These are phyloP conservation scores for Cossypha niveicapilla DNA, from an alignment of 2,797 vertebrate species.

Conservation along the genomic window DNA sequence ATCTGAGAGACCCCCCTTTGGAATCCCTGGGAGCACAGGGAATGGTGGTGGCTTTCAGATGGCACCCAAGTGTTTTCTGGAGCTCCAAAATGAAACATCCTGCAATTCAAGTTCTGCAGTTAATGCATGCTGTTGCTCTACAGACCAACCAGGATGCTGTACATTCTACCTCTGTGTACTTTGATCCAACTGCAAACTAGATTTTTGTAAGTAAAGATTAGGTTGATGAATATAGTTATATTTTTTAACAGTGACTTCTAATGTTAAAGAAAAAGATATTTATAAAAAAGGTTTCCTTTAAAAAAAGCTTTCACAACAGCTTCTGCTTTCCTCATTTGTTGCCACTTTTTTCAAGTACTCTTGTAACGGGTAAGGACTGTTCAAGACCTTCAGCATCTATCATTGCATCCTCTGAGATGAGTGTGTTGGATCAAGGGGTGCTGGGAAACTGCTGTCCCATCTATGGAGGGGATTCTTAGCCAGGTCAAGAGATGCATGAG, in stretches of 20 bases:
- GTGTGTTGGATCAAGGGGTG: rapidly evolving
- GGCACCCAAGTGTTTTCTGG: not conserved
- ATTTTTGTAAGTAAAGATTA: not conserved
- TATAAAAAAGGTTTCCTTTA: not conserved
- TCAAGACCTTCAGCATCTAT: not conserved
- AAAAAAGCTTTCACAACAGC: not conserved
- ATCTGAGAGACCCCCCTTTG: not conserved
- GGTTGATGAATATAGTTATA: not conserved
- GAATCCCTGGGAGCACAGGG: not conserved
- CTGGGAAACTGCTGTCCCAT: not conserved
- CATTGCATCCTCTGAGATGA: not conserved
- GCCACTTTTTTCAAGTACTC: not conserved
- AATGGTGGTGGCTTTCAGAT: not conserved
- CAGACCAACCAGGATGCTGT: not conserved
- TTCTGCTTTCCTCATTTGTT: not conserved
- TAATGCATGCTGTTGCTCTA: not conserved
- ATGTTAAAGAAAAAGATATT: not conserved
- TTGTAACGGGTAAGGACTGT: not conserved
- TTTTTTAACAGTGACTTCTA: not conserved
- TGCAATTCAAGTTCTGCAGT: not conserved
- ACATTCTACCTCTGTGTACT: not conserved
- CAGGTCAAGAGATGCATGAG: not conserved
- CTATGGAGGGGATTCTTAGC: not conserved
- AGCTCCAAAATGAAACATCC: not conserved
- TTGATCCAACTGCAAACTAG: not conserved